phyloP scores from a whole-genome alignment of 2,113 vertebrate species.

The Anhinga anhinga region DNA sequence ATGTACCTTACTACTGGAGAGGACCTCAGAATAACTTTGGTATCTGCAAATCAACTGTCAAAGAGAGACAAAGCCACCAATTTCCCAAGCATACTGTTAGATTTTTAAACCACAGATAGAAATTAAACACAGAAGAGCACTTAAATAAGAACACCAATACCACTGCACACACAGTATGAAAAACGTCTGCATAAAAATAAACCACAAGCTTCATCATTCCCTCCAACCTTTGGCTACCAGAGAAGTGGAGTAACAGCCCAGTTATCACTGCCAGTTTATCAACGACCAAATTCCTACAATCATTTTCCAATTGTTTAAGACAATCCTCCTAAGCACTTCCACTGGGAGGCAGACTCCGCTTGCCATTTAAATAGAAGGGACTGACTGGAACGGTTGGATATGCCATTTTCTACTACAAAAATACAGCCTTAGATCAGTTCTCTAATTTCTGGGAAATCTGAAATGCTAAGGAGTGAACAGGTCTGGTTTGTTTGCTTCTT shows the following conservation, averaged over 20 bases:
- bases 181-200: neutral
- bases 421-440: neutral
- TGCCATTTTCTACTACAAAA: neutral
- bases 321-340: neutral
- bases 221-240: neutral
- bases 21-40: neutral
- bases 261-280: neutral
- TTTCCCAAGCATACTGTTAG: neutral
- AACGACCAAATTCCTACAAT: neutral
- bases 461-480: neutral
- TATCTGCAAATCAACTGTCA: neutral
- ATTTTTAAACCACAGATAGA: neutral
- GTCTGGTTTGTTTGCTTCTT: neutral
- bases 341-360: conserved; percentile 49
- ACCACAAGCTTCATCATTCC: neutral
- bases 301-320: neutral
- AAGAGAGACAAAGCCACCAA: neutral
- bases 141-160: neutral
- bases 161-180: neutral
- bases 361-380: neutral
- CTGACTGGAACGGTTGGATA: neutral
- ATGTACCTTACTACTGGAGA: neutral
- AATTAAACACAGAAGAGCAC: neutral
- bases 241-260: neutral
- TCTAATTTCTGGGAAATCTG: neutral